These are phyloP conservation scores for Echeneis naucrates DNA, from an alignment of 2,797 vertebrate species.

Conservation along the genomic window DNA sequence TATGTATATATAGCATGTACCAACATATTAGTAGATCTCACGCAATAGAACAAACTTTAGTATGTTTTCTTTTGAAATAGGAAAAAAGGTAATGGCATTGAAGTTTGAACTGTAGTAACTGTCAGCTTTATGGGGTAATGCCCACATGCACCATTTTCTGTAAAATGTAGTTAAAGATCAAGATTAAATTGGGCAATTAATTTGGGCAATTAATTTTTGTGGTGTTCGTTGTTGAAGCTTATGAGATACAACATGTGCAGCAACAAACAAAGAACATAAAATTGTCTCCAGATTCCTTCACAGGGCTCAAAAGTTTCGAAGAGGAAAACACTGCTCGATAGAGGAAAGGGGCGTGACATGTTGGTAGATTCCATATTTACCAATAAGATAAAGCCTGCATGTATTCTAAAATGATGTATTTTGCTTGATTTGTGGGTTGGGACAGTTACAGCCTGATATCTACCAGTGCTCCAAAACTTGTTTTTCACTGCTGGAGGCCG, in stretches of 20 bases:
- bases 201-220: not conserved
- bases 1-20: slow-evolving; percentile 38
- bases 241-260: not conserved
- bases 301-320: slow-evolving; percentile 9
- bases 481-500: slow-evolving; percentile 39
- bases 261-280: not conserved
- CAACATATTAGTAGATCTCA: slow-evolving; percentile 52
- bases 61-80: slow-evolving; percentile 15
- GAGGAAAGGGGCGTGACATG: slow-evolving; percentile 2
- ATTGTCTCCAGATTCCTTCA: not conserved
- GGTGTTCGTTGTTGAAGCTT: not conserved
- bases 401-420: slow-evolving; percentile 13
- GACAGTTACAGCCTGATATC: slow-evolving; percentile 47
- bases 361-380: slow-evolving; percentile 15
- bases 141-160: not conserved
- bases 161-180: no score
- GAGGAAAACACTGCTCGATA: not conserved
- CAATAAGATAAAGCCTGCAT: slow-evolving; percentile 40
- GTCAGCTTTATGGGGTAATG: slow-evolving; percentile 6
- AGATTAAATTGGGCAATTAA: slow-evolving; percentile 2
- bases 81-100: slow-evolving; percentile 1
- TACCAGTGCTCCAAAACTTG: slow-evolving; percentile 44
- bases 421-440: slow-evolving; percentile 40
- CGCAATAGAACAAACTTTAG: slow-evolving; percentile 25
- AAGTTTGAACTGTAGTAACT: slow-evolving; percentile 35